Evolutionary conservation across 2,797 vertebrate species (phyloP), one percentile per base, ranked within the genome.

Genomic region (Takifugu ocellatus): DNA sequence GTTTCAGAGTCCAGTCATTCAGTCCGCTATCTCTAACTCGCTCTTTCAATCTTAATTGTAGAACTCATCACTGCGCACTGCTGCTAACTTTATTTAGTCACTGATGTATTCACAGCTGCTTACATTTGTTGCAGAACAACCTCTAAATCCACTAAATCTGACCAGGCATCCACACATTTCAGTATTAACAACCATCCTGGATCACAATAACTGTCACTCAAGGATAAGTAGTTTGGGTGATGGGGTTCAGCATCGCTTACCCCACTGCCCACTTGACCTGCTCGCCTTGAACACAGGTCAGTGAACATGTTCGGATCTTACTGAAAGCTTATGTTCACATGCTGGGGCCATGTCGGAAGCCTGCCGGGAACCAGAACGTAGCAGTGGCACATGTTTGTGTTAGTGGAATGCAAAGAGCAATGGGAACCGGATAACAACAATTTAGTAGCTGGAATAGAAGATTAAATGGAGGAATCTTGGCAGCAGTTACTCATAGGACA

Each of bases 201-300:
- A 39, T 39, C 36, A 39, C 1, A 51, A 60, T 61, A 54, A 55
- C 36, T 2, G 14, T 39, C 36, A 12, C 33, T 12, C 33, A 2
- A 11, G 33, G 33, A 36, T 36, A 12, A 63, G 64, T 56, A 31
- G 12, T 52, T 49, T 54, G 56, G 15, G n/a, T 0, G 42, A 12
- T 5, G 12, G 6, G 6, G 14, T 66, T 65, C 16, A 49, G 49
- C 48, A 21, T 45, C 43, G 52, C 43, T 6, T 21, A 3, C 49
- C 43, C 33, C 51, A 59, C 56, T 6, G 6, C 71, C 56, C 60
- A 9, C 11, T 49, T 27, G 69, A 47, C 51, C 52, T 73, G 77
- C 58, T 72, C 74, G 62, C 63, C 72, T 85, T 87, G 84, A 73
- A 17, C 73, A 63, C 6, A 72, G 81, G 67, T 67, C 79, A 81